These are phyloP conservation scores for Megaleporinus macrocephalus DNA, from an alignment of 2,113 vertebrate species.

Conservation along the genomic window DNA sequence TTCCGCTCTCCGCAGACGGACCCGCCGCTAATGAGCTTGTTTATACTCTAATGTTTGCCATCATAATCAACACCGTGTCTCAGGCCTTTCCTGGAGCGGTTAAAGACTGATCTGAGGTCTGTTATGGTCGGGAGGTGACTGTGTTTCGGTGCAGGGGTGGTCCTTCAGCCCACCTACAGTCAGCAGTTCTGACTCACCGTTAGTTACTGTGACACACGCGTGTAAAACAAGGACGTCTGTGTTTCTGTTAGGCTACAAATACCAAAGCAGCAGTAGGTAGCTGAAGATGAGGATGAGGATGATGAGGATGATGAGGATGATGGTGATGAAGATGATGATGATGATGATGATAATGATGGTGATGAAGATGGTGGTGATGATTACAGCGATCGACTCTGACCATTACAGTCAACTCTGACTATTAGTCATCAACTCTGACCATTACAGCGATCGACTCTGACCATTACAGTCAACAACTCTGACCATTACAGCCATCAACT, in stretches of 20 bases:
- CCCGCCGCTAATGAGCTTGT: constrained; percentile 73
- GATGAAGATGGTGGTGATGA: too few species aligned
- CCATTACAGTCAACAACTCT: too few species aligned
- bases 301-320: too few species aligned
- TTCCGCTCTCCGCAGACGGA: constrained; percentile 44
- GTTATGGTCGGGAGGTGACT: not conserved
- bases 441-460: too few species aligned
- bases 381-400: too few species aligned
- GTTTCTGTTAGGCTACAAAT: not conserved
- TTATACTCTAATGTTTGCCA: constrained; percentile 64
- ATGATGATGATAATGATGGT: too few species aligned
- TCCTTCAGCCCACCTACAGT: not conserved
- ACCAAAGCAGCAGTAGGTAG: too few species aligned
- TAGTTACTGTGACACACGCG: not conserved
- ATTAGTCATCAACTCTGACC: too few species aligned
- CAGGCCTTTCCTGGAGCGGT: constrained; percentile 48
- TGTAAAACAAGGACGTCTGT: not conserved
- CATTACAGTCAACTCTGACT: too few species aligned
- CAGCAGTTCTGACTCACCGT: not conserved
- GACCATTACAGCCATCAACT: too few species aligned
- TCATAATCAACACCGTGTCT: constrained; percentile 48
- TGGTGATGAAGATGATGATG: too few species aligned
- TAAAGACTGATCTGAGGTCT: not conserved
- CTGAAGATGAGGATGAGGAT: too few species aligned
- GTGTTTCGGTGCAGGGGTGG: not conserved